Evolutionary conservation across 2,797 vertebrate species (phyloP).

Genomic region (Todus mexicanus): DNA sequence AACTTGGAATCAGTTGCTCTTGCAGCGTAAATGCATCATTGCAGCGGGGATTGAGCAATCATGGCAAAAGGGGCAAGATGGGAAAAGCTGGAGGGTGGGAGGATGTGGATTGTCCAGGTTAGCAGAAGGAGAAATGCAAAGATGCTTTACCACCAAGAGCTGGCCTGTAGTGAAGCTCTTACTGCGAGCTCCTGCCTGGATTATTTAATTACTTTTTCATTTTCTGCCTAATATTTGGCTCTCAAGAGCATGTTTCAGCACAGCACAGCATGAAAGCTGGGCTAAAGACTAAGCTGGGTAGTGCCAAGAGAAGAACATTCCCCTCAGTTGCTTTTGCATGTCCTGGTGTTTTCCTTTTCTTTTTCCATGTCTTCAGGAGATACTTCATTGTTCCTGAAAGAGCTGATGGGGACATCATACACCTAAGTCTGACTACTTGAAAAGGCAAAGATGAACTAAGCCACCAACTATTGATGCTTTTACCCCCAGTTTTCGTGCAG

Average conservation of each 20-base stretch:
- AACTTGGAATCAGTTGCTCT: not conserved
- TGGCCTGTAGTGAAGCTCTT: not conserved
- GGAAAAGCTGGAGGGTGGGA: not conserved
- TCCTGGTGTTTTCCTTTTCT: not conserved
- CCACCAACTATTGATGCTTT: not conserved
- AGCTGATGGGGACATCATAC: rapidly evolving
- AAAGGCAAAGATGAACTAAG: not conserved
- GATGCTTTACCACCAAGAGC: not conserved
- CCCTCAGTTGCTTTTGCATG: not conserved
- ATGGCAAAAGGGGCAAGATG: not conserved
- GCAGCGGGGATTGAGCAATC: not conserved
- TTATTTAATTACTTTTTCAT: not conserved
- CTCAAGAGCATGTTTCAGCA: not conserved
- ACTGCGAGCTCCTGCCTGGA: not conserved
- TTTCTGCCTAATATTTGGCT: not conserved
- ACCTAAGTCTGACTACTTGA: not conserved
- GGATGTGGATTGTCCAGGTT: not conserved
- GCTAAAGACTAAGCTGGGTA: not conserved
- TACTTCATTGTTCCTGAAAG: not conserved
- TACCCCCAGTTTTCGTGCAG: not conserved
- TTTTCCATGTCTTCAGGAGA: not conserved
- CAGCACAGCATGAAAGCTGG: not conserved
- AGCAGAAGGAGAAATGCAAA: not conserved
- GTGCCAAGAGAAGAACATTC: not conserved
- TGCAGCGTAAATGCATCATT: rapidly evolving